These are phyloP conservation scores for Sminthurinus aureus DNA, from an alignment of 2,888 invertebrate species.

Conservation along the genomic window DNA sequence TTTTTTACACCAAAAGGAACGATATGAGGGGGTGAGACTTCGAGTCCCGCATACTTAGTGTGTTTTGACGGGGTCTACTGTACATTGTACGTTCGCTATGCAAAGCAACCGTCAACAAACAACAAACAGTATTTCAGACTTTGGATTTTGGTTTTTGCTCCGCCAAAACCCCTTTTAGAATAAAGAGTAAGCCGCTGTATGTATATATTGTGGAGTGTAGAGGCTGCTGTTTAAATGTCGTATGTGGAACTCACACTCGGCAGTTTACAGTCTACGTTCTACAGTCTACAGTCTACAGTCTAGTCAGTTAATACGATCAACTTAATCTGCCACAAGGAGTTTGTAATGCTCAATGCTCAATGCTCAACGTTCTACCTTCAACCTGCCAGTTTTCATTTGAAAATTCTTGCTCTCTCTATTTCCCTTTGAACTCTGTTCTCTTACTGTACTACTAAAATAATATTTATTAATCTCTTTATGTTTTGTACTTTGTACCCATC, in stretches of 20 bases:
- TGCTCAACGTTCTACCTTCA: neutral
- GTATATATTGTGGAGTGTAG: too few species aligned
- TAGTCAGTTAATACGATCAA: constrained; percentile 10
- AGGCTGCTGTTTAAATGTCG: neutral
- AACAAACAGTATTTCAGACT: too few species aligned
- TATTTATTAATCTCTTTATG: too few species aligned
- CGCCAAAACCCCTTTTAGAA: neutral
- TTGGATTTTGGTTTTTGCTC: neutral
- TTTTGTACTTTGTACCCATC: too few species aligned
- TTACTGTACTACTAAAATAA: neutral
- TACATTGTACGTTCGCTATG: too few species aligned
- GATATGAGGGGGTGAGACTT: too few species aligned
- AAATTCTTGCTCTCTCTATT: neutral
- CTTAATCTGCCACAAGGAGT: constrained; percentile 20
- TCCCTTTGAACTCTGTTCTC: neutral
- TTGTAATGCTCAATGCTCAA: neutral
- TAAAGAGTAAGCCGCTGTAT: neutral
- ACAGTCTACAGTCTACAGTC: neutral
- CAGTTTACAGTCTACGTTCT: neutral
- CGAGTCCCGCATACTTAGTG: too few species aligned
- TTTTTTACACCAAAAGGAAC: too few species aligned
- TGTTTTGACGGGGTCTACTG: too few species aligned
- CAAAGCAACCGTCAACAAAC: too few species aligned
- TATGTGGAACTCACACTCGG: neutral
- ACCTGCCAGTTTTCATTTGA: constrained; percentile 13